Evolutionary conservation across 2,797 vertebrate species (phyloP).

Genomic region (Acropternis orthonyx): DNA sequence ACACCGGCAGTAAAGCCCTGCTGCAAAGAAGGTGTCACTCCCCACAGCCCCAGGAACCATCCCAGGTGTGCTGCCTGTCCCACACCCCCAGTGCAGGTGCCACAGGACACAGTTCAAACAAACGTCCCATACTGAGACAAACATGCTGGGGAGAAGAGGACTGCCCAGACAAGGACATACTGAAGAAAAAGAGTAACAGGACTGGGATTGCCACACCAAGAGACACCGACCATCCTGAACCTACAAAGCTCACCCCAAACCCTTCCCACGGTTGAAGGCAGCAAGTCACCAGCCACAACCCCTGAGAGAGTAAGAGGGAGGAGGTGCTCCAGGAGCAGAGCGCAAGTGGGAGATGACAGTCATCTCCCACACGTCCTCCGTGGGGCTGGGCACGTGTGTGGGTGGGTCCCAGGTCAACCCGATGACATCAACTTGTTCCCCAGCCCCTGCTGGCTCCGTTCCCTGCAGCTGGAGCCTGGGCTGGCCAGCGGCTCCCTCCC

Average conservation of each 20-base stretch:
- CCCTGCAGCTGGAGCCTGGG: conserved; percentile 17
- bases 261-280: not conserved
- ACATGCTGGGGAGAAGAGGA: fast-evolving
- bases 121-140: not conserved
- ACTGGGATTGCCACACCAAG: not conserved
- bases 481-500: conserved; percentile 18
- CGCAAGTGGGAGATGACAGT: not conserved
- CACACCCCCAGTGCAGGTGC: not conserved
- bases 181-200: not conserved
- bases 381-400: not conserved
- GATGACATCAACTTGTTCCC: conserved; percentile 53
- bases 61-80: not conserved
- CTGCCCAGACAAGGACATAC: not conserved
- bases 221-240: not conserved
- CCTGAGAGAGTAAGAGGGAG: not conserved
- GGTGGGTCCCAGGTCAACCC: conserved; percentile 51
- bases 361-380: not conserved
- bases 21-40: not conserved
- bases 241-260: not conserved
- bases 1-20: not conserved
- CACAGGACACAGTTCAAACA: not conserved
- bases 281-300: not conserved
- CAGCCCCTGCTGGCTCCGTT: not conserved
- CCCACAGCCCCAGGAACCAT: not conserved
- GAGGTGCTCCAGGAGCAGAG: not conserved